phyloP scores from a whole-genome alignment of 2,888 invertebrate genomes.

The Ormyrus thymus region DNA sequence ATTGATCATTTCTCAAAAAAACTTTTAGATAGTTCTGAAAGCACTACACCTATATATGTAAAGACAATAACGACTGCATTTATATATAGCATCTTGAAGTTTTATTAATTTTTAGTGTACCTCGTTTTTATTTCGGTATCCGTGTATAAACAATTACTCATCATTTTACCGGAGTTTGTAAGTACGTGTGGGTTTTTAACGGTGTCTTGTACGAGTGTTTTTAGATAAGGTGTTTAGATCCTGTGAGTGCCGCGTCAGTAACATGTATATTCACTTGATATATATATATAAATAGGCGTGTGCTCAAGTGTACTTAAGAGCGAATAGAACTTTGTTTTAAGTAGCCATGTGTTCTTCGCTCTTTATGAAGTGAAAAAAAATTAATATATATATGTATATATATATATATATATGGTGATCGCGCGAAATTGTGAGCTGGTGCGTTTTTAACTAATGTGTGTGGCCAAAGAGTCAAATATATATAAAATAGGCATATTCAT shows the following conservation, averaged over 20 bases:
- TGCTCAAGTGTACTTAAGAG: constrained; percentile 51
- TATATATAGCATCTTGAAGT: constrained; percentile 48
- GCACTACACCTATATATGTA: constrained; percentile 36
- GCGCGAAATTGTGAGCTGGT: constrained; percentile 54
- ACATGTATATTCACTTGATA: constrained; percentile 18
- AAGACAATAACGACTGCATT: constrained; percentile 45
- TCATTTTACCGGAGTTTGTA: constrained; percentile 32
- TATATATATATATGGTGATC: constrained; percentile 50
- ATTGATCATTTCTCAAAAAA: constrained; percentile 25
- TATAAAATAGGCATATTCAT: constrained; percentile 48
- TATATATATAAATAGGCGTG: constrained; percentile 39
- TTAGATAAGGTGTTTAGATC: constrained; percentile 31
- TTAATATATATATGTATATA: constrained; percentile 33
- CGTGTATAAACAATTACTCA: constrained; percentile 42
- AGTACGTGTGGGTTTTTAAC: constrained; percentile 34
- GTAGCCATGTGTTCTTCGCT: constrained; percentile 47
- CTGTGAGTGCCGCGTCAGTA: constrained; percentile 37
- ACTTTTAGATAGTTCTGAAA: constrained; percentile 23
- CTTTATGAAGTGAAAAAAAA: constrained; percentile 43
- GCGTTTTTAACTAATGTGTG: constrained; percentile 55
- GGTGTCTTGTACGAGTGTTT: constrained; percentile 43
- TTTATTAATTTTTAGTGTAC: constrained; percentile 45
- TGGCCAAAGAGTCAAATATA: constrained; percentile 54
- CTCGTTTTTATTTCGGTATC: constrained; percentile 48
- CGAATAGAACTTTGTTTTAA: constrained; percentile 46